Evolutionary conservation across 1,140 invertebrate genomes (phyloP).

Genomic region (Drosophila sucinea): DNA sequence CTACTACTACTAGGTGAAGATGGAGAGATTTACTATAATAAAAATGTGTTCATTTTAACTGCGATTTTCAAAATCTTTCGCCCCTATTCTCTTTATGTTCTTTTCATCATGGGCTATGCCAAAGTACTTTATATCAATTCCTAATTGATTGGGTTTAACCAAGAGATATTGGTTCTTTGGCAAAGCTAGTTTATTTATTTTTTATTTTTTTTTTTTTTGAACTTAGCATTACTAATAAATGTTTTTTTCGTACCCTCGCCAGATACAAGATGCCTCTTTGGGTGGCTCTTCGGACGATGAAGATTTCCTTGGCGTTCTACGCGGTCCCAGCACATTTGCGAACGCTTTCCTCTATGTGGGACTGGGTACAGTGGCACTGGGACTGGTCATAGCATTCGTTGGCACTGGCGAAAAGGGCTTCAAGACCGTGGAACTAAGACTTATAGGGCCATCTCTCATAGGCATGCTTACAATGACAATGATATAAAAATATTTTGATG

Average conservation of each 20-base stretch:
- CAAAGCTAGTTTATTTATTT: neutral
- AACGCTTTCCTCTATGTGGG: slow-evolving; percentile 92
- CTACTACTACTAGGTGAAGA: slow-evolving; percentile 40
- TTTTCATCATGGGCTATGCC: neutral
- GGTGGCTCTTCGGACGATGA: slow-evolving; percentile 83
- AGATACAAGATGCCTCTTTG: slow-evolving; percentile 83
- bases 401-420: slow-evolving; percentile 95
- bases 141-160: too few species aligned
- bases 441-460: slow-evolving; percentile 91
- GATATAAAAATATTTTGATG: slow-evolving; percentile 17
- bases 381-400: slow-evolving; percentile 93
- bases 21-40: slow-evolving; percentile 27
- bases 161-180: neutral
- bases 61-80: slow-evolving; percentile 30
- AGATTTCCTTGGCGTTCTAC: slow-evolving; percentile 84
- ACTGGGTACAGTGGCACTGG: slow-evolving; percentile 91
- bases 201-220: neutral
- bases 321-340: slow-evolving; percentile 87
- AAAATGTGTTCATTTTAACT: slow-evolving; percentile 34
- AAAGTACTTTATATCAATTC: neutral
- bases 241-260: slow-evolving; percentile 15
- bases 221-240: neutral
- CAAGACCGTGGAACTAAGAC: slow-evolving; percentile 91
- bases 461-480: slow-evolving; percentile 68
- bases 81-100: neutral